These are phyloP conservation scores for Dynastes maya DNA, from an alignment of 2,888 invertebrate species.

Conservation along the genomic window DNA sequence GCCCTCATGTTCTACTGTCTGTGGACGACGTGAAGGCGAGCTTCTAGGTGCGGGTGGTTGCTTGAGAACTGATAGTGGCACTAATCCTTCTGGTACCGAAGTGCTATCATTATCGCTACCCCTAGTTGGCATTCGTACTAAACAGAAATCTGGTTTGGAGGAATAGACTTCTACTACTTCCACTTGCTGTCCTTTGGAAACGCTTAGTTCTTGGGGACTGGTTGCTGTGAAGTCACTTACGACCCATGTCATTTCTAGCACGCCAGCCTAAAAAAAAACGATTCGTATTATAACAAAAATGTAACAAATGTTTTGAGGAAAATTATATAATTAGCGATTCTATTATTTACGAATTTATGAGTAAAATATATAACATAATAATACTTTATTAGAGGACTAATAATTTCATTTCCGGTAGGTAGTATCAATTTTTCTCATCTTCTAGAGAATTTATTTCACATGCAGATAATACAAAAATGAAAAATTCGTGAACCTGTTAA, in stretches of 20 bases:
- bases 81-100: conserved; percentile 84
- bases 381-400: too few species aligned
- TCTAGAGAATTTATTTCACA: too few species aligned
- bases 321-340: too few species aligned
- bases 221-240: conserved; percentile 89
- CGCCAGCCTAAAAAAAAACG: conserved; percentile 75
- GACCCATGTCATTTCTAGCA: conserved; percentile 92
- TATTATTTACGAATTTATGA: too few species aligned
- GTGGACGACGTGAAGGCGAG: conserved; percentile 73
- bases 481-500: too few species aligned
- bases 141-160: conserved; percentile 80
- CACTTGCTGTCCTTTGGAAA: conserved; percentile 93
- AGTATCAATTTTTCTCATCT: too few species aligned
- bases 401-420: too few species aligned
- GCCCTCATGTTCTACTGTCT: conserved; percentile 65
- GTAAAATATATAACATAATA: too few species aligned
- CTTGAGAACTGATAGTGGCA: conserved; percentile 85
- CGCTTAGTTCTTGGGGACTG: conserved; percentile 85
- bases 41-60: conserved; percentile 79
- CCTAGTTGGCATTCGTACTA: conserved; percentile 77
- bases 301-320: too few species aligned
- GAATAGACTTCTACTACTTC: conserved; percentile 88
- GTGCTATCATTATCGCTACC: conserved; percentile 70
- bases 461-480: too few species aligned
- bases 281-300: too few species aligned